Base-by-base conservation (phyloP, 2,113 vertebrate genomes). In the Odontesthes bonariensis region DNA sequence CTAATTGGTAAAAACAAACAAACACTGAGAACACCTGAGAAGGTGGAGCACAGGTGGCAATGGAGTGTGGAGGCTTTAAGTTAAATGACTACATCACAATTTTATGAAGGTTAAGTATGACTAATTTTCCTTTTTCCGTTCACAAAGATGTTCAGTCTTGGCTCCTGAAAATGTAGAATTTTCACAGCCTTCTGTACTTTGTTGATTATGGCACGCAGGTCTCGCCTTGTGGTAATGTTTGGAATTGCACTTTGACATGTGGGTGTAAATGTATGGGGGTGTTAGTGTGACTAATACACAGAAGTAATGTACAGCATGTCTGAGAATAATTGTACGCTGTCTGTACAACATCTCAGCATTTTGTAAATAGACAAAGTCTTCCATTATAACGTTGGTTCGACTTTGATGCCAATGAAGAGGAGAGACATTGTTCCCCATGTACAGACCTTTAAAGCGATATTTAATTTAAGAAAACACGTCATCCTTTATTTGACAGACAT, bases 301-400 rank as follows among this genome's bases (percentile, higher is more conserved):
- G 53, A 75, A 75, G 73, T 80, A 81, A 84, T 86, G 81, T 87
- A 90, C 79, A 89, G 84, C 77, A 82, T 86, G 74, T 73, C 76
- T 82, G 85, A 83, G 87, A 84, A 42, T 38, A 83, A 42, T 44
- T 82, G 81, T 79, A 59, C 75, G 14, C 52, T 62, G 63, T 65
- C 78, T 66, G 73, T 86, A 51, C 73, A 72, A 56, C 60, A 42
- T 79, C 76, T 84, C 83, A 81, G 73, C 1, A 49, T 77, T 85
- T 76, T 90, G 89, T 90, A 91, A 86, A 89, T 89, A 88, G 85
- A 69, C 79, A 89, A 84, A 90, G 91, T 92, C 90, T 92, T 92
- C 91, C 91, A 88, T 89, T 83, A 49, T 72, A 73, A 80, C 64
- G 69, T 88, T 75, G 73, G 80, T 90, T 66, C 79, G 78, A 86